Evolutionary conservation across 2,113 vertebrate species (phyloP).

Genomic region (Coreoperca whiteheadi): DNA sequence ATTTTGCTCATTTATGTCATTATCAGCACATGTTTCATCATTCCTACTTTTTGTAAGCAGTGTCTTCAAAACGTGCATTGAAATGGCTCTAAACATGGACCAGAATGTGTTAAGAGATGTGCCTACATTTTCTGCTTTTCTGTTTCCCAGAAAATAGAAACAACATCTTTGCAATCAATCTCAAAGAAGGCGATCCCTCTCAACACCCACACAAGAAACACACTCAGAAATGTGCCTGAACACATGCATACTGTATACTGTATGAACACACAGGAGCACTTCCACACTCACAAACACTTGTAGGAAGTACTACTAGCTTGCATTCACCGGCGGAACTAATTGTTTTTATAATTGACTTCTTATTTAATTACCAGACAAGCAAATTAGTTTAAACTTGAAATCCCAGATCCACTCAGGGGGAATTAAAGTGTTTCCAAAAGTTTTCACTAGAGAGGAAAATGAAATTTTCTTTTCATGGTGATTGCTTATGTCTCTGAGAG

Average conservation of each 20-base stretch:
- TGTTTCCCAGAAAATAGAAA: slow-evolving; percentile 11
- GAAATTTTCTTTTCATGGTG: slow-evolving; percentile 38
- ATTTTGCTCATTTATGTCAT: not conserved
- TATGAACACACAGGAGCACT: slow-evolving; percentile 17
- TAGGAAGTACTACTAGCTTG: slow-evolving; percentile 24
- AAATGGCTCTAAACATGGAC: not conserved
- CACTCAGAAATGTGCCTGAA: slow-evolving; percentile 7
- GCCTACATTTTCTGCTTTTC: slow-evolving; percentile 27
- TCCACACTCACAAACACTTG: slow-evolving; percentile 34
- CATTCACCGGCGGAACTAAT: slow-evolving; percentile 66
- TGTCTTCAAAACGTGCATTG: not conserved
- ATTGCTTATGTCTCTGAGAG: slow-evolving; percentile 51
- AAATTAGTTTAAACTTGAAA: slow-evolving; percentile 74
- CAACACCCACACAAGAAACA: slow-evolving; percentile 49
- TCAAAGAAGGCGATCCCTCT: slow-evolving; percentile 41
- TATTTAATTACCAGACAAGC: slow-evolving; percentile 78
- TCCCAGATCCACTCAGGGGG: slow-evolving; percentile 55
- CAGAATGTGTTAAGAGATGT: slow-evolving; percentile 11
- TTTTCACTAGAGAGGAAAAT: slow-evolving; percentile 63
- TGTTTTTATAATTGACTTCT: slow-evolving; percentile 77
- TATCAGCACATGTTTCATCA: not conserved
- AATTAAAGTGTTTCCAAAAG: slow-evolving; percentile 67
- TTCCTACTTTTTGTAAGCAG: not conserved
- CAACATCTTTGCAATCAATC: slow-evolving; percentile 23
- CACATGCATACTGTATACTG: not conserved